Conservation (phyloP, 2,113 vertebrate genomes). For the Cochlearius cochlearius region DNA sequence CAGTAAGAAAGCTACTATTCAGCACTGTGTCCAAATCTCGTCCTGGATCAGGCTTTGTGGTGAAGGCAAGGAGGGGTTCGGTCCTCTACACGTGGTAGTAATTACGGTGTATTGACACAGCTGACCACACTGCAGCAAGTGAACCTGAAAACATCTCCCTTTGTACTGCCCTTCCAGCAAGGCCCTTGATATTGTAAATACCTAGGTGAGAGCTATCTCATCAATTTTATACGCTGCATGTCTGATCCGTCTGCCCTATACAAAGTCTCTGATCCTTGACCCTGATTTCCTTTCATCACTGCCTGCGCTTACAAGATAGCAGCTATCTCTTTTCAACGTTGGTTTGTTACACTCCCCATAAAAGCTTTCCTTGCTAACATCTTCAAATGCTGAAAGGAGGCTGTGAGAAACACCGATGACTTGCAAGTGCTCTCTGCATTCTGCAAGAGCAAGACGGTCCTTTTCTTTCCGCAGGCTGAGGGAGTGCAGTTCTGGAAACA, state of each 20-base stretch:
- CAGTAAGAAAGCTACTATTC: not conserved
- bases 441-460: not conserved
- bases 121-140: not conserved
- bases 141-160: not conserved
- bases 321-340: not conserved
- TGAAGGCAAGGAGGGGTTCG: not conserved
- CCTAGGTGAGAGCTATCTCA: not conserved
- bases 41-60: not conserved
- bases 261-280: conserved; percentile 3
- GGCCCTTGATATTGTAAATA: not conserved
- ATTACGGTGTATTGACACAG: not conserved
- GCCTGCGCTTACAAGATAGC: not conserved
- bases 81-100: not conserved
- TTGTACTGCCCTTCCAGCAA: not conserved
- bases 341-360: not conserved
- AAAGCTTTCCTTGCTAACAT: not conserved
- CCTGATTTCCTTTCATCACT: not conserved
- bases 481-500: not conserved
- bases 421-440: not conserved
- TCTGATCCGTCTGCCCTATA: not conserved
- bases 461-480: not conserved
- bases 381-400: not conserved
- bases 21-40: not conserved
- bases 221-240: not conserved
- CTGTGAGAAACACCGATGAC: not conserved